These are phyloP conservation scores for Chironomus striatipennis DNA, from an alignment of 1,140 invertebrate species.

Conservation along the genomic window DNA sequence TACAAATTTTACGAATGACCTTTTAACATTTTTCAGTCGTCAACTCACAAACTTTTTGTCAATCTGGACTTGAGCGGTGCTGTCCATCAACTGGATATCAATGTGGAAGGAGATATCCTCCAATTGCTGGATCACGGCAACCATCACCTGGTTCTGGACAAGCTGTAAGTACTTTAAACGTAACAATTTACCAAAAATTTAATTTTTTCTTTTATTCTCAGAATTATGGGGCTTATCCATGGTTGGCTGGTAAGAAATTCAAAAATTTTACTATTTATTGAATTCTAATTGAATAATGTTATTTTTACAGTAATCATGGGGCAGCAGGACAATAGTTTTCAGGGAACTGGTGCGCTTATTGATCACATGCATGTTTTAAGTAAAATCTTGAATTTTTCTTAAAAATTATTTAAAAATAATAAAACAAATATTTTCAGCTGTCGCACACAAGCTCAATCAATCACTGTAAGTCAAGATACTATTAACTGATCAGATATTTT, in stretches of 20 bases:
- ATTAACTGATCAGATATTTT: too few species aligned
- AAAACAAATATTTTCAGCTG: conserved; percentile 41
- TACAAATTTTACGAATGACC: too few species aligned
- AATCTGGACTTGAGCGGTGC: conserved; percentile 33
- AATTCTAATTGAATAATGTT: too few species aligned
- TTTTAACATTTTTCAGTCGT: background rate
- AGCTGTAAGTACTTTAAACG: conserved; percentile 33
- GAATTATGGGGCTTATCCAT: background rate
- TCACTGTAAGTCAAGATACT: conserved; percentile 57
- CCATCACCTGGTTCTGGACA: conserved; percentile 30
- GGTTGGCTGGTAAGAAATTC: background rate
- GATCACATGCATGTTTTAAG: conserved; percentile 52
- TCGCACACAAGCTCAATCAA: conserved; percentile 53
- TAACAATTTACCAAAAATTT: conserved; percentile 35
- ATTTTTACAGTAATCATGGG: conserved; percentile 36
- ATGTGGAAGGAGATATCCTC: conserved; percentile 34
- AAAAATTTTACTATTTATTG: too few species aligned
- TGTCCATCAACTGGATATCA: conserved; percentile 36
- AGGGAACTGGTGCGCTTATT: conserved; percentile 62
- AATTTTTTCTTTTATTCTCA: background rate
- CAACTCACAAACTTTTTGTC: conserved; percentile 30
- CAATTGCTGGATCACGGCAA: conserved; percentile 30
- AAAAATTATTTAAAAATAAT: too few species aligned
- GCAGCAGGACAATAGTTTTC: conserved; percentile 43
- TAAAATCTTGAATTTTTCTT: background rate